Evolutionary conservation across 2,888 invertebrate genomes (phyloP), one percentile per base, ranked within the genome.

Genomic region (Tetragonula carbonaria): DNA sequence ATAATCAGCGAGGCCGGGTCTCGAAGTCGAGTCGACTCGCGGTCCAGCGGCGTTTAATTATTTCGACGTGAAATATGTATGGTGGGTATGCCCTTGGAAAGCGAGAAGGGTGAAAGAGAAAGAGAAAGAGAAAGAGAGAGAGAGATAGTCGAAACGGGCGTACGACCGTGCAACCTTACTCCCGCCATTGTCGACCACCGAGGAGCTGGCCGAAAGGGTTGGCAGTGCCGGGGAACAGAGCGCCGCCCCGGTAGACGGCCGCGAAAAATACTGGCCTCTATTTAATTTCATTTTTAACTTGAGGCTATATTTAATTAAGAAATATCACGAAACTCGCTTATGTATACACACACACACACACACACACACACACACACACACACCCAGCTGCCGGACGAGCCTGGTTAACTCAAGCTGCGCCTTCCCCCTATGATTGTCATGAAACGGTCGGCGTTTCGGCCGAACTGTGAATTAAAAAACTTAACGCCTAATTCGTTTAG

Each of bases 281-380:
- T 92, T 93, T 93, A 92, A 93, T 93, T 93, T 92, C 90, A 92
- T 92, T 93, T 92, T 93, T 92, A 91, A 92, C 91, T 91, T 87
- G 89, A 86, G 90, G 91, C 90, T 92, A 91, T 90, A 92, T 93
- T 93, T 93, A 93, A 93, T 93, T 93, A 92, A 93, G 93, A 93
- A 93, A 93, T 92, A 93, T 92, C 91, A 88, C 89, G 82, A 84
- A 90, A 89, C 91, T 86, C 84, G 80, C 45, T 45, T 45, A 45
- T 38, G 83, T 81, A 65, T 79, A 79, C 78, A 78, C 74, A 79
- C 72, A 78, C 81, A 80, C 77, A 82, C 72, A n/a, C n/a, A n/a
- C n/a, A 38, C 8, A 38, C 38, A 38, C 38, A 78, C 74, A 79
- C 72, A 78, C 81, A 80, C 77, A 82, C 72, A 38, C 8, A 38